phyloP scores from a whole-genome alignment of 2,113 vertebrate species.

The Clarias magur region DNA sequence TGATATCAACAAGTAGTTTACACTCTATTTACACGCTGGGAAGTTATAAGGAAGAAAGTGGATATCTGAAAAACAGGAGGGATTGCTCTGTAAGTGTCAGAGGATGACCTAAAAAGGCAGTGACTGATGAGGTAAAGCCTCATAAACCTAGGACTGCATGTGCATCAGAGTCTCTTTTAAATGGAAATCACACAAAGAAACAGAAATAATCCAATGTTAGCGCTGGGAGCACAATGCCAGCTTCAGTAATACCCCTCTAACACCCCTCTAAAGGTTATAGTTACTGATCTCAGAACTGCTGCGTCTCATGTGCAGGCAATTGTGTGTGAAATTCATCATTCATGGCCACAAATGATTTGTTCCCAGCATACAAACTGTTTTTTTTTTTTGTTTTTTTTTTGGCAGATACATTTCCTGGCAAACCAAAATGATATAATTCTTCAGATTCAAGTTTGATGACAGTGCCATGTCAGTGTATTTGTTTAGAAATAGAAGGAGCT shows the following conservation, averaged over 20 bases:
- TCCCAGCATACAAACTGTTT: background rate
- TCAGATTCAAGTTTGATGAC: slow-evolving; percentile 24
- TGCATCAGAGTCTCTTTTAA: slow-evolving; percentile 28
- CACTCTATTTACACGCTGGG: slow-evolving; percentile 62
- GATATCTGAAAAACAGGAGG: slow-evolving; percentile 11
- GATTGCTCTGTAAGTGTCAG: background rate
- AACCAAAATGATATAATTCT: background rate
- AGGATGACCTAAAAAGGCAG: slow-evolving; percentile 31
- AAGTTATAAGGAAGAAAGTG: background rate
- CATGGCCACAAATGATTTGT: background rate
- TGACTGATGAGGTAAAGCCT: slow-evolving; percentile 18
- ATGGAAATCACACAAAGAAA: slow-evolving; percentile 3
- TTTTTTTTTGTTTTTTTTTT: slow-evolving; percentile 3
- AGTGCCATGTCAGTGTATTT: slow-evolving; percentile 26
- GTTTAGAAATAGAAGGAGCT: slow-evolving; percentile 4
- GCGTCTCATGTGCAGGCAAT: background rate
- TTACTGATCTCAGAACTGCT: background rate
- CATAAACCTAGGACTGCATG: slow-evolving; percentile 33
- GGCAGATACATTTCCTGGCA: slow-evolving; percentile 12
- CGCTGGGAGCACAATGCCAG: background rate
- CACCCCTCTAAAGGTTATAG: background rate
- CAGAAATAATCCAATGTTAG: background rate
- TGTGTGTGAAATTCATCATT: background rate
- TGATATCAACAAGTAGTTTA: slow-evolving; percentile 54
- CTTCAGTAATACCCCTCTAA: background rate